phyloP scores from a whole-genome alignment of 2,113 vertebrate species.

The Phalacrocorax aristotelis region DNA sequence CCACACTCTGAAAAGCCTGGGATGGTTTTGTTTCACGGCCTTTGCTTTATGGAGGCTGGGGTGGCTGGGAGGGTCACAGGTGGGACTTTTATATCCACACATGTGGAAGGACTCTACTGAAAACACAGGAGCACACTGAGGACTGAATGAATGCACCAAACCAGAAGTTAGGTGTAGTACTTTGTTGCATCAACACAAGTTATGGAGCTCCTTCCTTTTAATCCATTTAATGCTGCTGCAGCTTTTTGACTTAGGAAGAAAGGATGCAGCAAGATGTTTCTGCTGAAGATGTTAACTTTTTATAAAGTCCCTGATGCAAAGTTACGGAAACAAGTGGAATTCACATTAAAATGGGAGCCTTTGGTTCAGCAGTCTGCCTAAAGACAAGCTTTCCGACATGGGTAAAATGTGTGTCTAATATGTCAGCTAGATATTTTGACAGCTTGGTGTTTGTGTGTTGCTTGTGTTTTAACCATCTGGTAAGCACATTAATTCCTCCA shows the following conservation, averaged over 20 bases:
- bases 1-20: neutral
- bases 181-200: neutral
- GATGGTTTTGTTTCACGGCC: neutral
- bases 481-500: neutral
- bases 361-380: neutral
- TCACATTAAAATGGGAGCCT: neutral
- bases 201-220: neutral
- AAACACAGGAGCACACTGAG: neutral
- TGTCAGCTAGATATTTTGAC: neutral
- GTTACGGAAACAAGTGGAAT: neutral
- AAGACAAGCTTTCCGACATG: neutral
- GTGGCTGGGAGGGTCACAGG: neutral
- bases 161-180: neutral
- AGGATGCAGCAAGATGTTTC: neutral
- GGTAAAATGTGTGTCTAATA: neutral
- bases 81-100: neutral
- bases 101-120: neutral
- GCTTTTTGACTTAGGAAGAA: neutral
- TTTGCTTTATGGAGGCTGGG: neutral
- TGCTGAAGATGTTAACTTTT: neutral
- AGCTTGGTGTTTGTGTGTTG: neutral
- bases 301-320: neutral
- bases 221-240: neutral
- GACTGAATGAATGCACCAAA: neutral
- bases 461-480: constrained; percentile 7